Conservation (phyloP, 2,888 invertebrate genomes). For the Sarcophaga rosellei region DNA sequence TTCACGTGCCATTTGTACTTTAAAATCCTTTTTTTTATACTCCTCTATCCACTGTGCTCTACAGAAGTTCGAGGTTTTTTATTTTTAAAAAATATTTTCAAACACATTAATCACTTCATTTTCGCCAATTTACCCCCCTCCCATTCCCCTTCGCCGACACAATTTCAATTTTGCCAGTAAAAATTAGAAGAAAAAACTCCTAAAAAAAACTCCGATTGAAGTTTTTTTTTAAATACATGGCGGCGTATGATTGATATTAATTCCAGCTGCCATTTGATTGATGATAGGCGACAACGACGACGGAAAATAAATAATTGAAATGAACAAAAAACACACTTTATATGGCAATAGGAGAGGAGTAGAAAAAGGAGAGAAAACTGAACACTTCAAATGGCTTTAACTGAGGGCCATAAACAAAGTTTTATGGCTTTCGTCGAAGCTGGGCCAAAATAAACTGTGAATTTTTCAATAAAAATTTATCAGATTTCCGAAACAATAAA, state of each 20-base stretch:
- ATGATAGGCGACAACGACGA: conserved; percentile 16
- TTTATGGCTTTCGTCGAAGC: neutral
- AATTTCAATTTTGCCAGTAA: neutral
- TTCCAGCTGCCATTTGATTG: conserved; percentile 58
- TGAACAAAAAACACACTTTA: neutral
- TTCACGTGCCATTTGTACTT: too few relatives aligned
- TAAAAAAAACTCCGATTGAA: too few relatives aligned
- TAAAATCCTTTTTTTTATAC: too few relatives aligned
- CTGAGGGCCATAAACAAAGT: neutral
- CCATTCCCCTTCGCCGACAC: too few relatives aligned
- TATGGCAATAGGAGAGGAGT: neutral
- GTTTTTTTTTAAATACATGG: conserved; percentile 3
- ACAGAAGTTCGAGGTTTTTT: too few relatives aligned
- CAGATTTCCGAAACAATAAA: neutral
- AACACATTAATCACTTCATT: too few relatives aligned
- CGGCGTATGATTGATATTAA: conserved; percentile 59
- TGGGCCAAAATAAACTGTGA: neutral
- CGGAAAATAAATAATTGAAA: conserved; percentile 35
- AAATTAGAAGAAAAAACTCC: neutral
- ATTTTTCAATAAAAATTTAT: neutral
- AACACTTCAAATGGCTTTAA: neutral
- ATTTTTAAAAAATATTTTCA: too few relatives aligned
- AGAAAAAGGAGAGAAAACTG: too few relatives aligned
- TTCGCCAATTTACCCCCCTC: too few relatives aligned
- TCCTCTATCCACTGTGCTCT: too few relatives aligned